Evolutionary conservation across 1,140 invertebrate genomes (phyloP).

Genomic region (Trichonephila clavipes): DNA sequence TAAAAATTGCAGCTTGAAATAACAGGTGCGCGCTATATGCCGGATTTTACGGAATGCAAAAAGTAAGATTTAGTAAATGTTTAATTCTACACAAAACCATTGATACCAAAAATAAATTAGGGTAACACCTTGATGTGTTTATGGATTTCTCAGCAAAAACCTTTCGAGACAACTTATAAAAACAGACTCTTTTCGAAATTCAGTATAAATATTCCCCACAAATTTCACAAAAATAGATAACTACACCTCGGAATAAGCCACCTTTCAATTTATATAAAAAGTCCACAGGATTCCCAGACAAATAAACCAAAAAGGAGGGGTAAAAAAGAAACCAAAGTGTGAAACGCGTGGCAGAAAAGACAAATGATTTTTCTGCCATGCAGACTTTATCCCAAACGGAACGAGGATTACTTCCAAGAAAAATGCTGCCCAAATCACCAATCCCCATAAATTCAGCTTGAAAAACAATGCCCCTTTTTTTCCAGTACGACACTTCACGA

Average conservation of each 20-base stretch:
- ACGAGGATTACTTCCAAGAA: constrained; percentile 72
- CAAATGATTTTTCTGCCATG: constrained; percentile 70
- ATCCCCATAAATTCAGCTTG: constrained; percentile 65
- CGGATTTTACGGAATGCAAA: too few relatives aligned
- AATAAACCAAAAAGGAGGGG: not conserved
- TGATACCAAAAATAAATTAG: too few relatives aligned
- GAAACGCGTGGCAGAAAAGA: constrained; percentile 65
- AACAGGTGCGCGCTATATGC: too few relatives aligned
- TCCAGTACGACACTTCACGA: constrained; percentile 49
- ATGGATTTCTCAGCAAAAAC: not conserved
- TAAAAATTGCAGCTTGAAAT: too few relatives aligned
- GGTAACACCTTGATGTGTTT: too few relatives aligned
- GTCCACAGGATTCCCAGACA: constrained; percentile 1
- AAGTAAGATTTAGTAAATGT: too few relatives aligned
- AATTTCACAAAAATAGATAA: constrained; percentile 5
- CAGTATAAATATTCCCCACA: not conserved
- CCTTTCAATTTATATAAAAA: constrained; percentile 53
- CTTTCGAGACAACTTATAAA: not conserved
- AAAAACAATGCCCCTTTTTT: constrained; percentile 61
- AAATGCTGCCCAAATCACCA: constrained; percentile 72
- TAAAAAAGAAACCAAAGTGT: constrained; percentile 49
- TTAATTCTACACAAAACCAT: too few relatives aligned
- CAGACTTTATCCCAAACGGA: constrained; percentile 72
- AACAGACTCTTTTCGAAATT: not conserved
- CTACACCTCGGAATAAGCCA: not conserved